These are phyloP conservation scores for Falco peregrinus DNA, from an alignment of 2,797 vertebrate genomes.

Conservation along the genomic window DNA sequence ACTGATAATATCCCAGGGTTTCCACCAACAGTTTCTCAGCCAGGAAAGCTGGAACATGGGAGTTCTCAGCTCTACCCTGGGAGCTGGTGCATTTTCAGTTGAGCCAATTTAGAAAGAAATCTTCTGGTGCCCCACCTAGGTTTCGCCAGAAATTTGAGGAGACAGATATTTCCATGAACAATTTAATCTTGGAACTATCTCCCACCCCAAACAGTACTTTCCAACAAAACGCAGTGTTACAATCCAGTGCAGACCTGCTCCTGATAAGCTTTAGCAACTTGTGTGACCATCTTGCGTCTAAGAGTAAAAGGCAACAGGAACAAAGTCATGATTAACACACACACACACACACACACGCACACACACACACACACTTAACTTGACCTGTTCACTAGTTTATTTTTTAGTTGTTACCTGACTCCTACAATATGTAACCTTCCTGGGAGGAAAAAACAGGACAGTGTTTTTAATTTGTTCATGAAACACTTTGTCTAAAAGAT, in stretches of 20 bases:
- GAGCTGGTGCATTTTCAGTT: background rate
- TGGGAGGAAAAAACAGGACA: background rate
- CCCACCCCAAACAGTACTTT: background rate
- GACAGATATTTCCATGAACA: background rate
- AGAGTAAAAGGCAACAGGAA: background rate
- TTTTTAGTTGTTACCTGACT: background rate
- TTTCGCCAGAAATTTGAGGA: background rate
- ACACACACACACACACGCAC: too few species aligned
- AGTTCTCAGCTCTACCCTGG: rapidly evolving
- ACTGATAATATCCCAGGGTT: background rate
- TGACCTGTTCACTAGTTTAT: background rate
- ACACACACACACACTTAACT: background rate
- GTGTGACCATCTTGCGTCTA: too few species aligned
- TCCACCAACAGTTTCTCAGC: background rate
- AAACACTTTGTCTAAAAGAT: background rate
- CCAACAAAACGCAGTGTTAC: background rate
- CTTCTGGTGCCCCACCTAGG: rapidly evolving
- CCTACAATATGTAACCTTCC: background rate
- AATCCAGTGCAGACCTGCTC: background rate
- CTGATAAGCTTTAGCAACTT: background rate
- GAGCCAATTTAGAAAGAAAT: background rate
- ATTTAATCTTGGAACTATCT: background rate
- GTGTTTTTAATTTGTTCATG: background rate
- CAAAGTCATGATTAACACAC: background rate
- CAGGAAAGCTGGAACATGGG: background rate